Evolutionary conservation across 2,113 vertebrate species (phyloP).

Genomic region (Anolis carolinensis): DNA sequence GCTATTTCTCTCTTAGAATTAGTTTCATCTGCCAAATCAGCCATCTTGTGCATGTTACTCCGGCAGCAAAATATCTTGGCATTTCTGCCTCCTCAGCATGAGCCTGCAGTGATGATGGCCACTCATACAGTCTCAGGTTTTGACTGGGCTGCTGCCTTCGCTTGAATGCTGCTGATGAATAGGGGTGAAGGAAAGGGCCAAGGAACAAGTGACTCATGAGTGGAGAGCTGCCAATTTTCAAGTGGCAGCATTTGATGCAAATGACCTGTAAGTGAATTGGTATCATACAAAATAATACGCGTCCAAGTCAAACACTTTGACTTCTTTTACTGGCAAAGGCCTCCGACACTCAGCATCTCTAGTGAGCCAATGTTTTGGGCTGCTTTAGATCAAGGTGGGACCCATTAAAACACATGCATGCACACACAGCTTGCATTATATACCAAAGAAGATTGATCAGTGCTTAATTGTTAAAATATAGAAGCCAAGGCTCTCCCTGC

Average conservation of each 20-base stretch:
- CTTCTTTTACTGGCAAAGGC: background rate
- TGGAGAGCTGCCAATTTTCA: background rate
- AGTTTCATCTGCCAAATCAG: no score
- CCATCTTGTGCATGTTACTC: no score
- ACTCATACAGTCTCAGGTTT: background rate
- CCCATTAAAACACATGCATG: background rate
- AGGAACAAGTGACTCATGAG: conserved; percentile 9
- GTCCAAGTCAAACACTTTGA: background rate
- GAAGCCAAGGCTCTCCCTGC: no score
- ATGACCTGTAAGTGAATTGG: conserved; percentile 11
- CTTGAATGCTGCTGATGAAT: background rate
- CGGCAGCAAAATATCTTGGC: no score
- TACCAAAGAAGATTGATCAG: background rate
- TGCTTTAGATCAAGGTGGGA: background rate
- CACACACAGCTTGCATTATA: background rate
- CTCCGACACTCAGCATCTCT: background rate
- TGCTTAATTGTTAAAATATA: no score
- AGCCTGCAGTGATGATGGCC: no score
- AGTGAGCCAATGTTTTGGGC: background rate
- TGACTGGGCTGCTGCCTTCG: background rate
- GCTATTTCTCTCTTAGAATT: no score
- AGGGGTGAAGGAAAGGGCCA: background rate
- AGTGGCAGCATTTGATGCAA: conserved; percentile 1
- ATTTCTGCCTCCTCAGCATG: no score
- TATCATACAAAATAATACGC: background rate